A percentile compares a stretch with the other conserved stretches of the same genome.
These are phyloP conservation scores for Drosophila albomicans DNA, from an alignment of 1,140 invertebrate genomes.

Conservation along the genomic window DNA sequence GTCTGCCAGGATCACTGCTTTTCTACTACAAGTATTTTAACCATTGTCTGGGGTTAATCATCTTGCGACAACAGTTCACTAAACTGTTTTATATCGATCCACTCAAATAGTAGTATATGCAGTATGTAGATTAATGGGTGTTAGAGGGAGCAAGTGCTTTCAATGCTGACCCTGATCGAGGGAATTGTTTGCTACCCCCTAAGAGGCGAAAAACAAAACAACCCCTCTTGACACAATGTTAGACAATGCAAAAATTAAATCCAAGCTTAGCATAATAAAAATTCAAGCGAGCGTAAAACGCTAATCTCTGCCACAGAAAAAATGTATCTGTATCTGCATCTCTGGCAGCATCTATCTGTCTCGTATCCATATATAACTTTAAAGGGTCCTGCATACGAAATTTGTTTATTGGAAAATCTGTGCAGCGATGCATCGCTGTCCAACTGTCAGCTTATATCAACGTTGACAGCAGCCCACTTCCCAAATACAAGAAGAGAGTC, in stretches of 20 bases:
- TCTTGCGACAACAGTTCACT: constrained; percentile 52
- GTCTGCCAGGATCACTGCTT: constrained; percentile 67
- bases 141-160: constrained; percentile 40
- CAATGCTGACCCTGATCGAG: constrained; percentile 25
- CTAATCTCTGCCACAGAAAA: constrained; percentile 75
- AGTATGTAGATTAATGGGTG: background rate
- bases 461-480: constrained; percentile 45
- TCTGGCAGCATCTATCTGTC: constrained; percentile 33
- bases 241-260: constrained; percentile 76
- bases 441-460: constrained; percentile 80
- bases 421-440: constrained; percentile 75
- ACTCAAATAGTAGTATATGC: background rate
- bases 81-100: constrained; percentile 40
- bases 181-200: constrained; percentile 37
- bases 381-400: constrained; percentile 61
- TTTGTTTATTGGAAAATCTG: constrained; percentile 83
- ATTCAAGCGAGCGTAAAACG: constrained; percentile 84
- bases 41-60: constrained; percentile 49
- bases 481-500: background rate
- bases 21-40: background rate
- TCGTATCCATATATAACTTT: constrained; percentile 51
- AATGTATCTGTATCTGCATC: constrained; percentile 46
- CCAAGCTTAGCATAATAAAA: constrained; percentile 81
- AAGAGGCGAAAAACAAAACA: constrained; percentile 48
- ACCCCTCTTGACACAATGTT: constrained; percentile 69